Conservation (phyloP, 2,888 invertebrate genomes). For the Laspeyria flexula region DNA sequence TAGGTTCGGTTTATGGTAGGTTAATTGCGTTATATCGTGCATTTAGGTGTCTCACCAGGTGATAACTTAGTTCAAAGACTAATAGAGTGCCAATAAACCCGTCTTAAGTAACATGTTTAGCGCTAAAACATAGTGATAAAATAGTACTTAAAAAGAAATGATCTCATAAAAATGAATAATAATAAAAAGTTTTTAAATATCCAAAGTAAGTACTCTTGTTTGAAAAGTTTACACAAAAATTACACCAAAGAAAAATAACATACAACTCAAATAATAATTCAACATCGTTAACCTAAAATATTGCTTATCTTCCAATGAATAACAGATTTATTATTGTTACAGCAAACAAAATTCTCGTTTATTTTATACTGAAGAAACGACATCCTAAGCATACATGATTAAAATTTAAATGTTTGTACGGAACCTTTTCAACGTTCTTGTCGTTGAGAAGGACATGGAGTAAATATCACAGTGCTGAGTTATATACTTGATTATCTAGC, state of each 20-base stretch:
- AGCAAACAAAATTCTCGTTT: conserved; percentile 36
- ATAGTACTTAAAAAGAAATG: no score
- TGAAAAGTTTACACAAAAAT: no score
- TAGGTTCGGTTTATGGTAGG: neutral
- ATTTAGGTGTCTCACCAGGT: neutral
- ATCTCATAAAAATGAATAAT: no score
- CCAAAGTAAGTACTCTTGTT: no score
- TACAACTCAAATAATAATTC: neutral
- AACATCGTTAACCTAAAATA: conserved; percentile 18
- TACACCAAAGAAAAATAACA: no score
- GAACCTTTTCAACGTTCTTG: conserved; percentile 32
- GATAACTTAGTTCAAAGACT: neutral
- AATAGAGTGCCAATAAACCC: neutral
- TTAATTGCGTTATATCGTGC: neutral
- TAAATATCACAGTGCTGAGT: conserved; percentile 19
- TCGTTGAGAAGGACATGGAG: conserved; percentile 16
- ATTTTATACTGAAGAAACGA: conserved; percentile 36
- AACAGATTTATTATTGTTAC: conserved; percentile 34
- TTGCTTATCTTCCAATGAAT: conserved; percentile 36
- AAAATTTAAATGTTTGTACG: conserved; percentile 45
- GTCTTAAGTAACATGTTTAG: no score
- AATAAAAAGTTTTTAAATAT: no score
- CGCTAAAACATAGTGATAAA: no score
- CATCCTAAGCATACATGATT: conserved; percentile 48
- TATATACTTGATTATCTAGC: conserved; percentile 18